Evolutionary conservation across 2,797 vertebrate species (phyloP).

Genomic region (Telmatherina bonti): DNA sequence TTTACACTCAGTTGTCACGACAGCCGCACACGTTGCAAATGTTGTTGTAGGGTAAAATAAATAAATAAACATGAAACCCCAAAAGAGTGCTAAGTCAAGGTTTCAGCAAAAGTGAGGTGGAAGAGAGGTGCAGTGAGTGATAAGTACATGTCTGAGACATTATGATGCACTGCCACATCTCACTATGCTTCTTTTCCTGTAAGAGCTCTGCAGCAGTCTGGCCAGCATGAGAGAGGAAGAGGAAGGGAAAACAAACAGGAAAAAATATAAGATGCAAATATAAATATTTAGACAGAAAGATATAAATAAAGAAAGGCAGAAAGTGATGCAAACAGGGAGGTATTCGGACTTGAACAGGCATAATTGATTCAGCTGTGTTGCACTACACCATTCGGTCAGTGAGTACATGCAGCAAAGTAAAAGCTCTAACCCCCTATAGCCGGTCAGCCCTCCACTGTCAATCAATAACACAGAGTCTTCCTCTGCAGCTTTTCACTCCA

Average conservation of each 20-base stretch:
- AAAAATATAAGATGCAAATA: slow-evolving; percentile 16
- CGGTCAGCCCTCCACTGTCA: slow-evolving; percentile 64
- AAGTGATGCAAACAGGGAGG: slow-evolving; percentile 6
- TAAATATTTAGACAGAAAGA: slow-evolving; percentile 39
- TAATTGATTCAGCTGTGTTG: slow-evolving; percentile 9
- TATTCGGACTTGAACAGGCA: slow-evolving; percentile 17
- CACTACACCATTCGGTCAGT: slow-evolving; percentile 18
- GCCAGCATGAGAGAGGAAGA: slow-evolving; percentile 33
- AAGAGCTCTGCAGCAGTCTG: slow-evolving; percentile 75
- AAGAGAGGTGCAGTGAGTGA: slow-evolving; percentile 47
- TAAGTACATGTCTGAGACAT: slow-evolving; percentile 69
- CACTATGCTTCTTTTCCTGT: slow-evolving; percentile 74
- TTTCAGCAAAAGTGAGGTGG: slow-evolving; percentile 23
- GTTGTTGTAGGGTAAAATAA: slow-evolving; percentile 24
- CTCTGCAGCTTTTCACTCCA: slow-evolving; percentile 50
- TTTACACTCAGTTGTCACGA: slow-evolving; percentile 8
- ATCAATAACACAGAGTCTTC: slow-evolving; percentile 68
- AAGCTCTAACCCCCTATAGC: slow-evolving; percentile 30
- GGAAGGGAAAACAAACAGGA: slow-evolving; percentile 5
- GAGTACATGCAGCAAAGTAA: slow-evolving; percentile 47
- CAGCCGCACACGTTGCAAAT: slow-evolving; percentile 10
- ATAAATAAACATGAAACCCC: not conserved
- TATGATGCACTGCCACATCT: slow-evolving; percentile 79
- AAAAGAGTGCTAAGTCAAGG: slow-evolving; percentile 23
- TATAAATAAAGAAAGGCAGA: slow-evolving; percentile 24